Conservation (phyloP, 2,797 vertebrate species). For the Ispidina picta region DNA sequence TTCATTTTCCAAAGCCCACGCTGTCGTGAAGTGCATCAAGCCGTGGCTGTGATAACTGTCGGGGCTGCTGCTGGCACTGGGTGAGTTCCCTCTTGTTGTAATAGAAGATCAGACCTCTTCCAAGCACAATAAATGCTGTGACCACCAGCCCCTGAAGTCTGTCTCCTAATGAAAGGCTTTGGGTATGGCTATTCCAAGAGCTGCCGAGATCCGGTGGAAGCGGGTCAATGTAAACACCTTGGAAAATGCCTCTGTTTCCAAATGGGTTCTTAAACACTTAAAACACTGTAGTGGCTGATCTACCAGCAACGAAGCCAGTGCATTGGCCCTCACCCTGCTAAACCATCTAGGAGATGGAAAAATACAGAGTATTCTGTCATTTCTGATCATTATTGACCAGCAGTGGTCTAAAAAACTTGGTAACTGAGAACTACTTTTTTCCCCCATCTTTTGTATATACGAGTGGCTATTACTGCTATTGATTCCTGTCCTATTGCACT, state of each 20-base stretch:
- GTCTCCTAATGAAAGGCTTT: conserved; percentile 24
- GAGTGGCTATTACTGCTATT: neutral
- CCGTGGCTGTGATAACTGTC: neutral
- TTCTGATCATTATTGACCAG: neutral
- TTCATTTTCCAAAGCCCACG: neutral
- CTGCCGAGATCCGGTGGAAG: conserved; percentile 20
- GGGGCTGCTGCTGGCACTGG: neutral
- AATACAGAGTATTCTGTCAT: neutral
- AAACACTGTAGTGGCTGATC: neutral
- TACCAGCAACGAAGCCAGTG: neutral
- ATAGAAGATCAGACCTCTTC: neutral
- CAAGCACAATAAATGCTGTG: conserved; percentile 33
- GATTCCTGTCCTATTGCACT: neutral
- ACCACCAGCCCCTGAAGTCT: conserved; percentile 40
- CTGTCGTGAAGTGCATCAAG: neutral
- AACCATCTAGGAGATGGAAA: neutral
- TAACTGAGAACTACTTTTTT: neutral
- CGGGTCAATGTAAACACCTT: conserved; percentile 43
- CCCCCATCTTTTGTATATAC: neutral
- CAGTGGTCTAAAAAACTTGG: neutral
- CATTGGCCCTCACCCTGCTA: neutral
- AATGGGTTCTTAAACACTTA: neutral
- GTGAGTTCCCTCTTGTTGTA: neutral
- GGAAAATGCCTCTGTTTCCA: neutral
- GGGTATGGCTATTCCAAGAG: conserved; percentile 25